These are phyloP conservation scores for Chelmon rostratus DNA, from an alignment of 2,797 vertebrate genomes.

Conservation along the genomic window DNA sequence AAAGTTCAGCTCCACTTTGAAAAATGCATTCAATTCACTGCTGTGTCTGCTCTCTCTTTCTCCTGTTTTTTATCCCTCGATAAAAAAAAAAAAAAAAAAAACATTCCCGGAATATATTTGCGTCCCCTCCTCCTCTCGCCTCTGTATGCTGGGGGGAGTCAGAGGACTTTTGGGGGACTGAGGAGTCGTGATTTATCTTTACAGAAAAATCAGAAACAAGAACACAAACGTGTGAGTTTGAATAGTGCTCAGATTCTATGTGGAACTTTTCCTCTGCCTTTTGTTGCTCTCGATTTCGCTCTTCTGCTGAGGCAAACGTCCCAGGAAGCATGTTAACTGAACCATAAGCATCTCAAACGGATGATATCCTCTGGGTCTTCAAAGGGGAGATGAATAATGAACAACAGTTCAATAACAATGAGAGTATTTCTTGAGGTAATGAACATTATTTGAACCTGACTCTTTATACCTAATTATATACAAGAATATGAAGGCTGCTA, in stretches of 20 bases:
- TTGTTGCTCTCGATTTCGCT: slow-evolving; percentile 26
- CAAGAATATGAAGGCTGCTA: neutral
- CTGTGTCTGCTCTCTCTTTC: slow-evolving; percentile 64
- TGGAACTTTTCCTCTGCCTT: slow-evolving; percentile 35
- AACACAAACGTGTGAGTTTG: slow-evolving; percentile 52
- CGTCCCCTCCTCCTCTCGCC: slow-evolving; percentile 34
- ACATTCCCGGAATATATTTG: slow-evolving; percentile 67
- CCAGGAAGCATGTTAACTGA: slow-evolving; percentile 46
- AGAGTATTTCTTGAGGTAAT: slow-evolving; percentile 43
- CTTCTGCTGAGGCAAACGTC: slow-evolving; percentile 38
- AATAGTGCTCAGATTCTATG: slow-evolving; percentile 51
- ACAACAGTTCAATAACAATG: slow-evolving; percentile 50
- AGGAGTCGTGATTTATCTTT: slow-evolving; percentile 67
- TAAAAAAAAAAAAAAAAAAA: slow-evolving; percentile 38
- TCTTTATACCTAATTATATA: slow-evolving; percentile 4
- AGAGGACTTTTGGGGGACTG: slow-evolving; percentile 29
- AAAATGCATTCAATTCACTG: slow-evolving; percentile 82
- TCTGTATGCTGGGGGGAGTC: slow-evolving; percentile 39
- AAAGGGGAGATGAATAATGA: slow-evolving; percentile 56
- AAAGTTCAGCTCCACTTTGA: slow-evolving; percentile 83
- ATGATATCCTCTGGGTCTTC: slow-evolving; percentile 46
- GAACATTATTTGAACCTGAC: slow-evolving; percentile 43
- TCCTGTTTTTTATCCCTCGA: slow-evolving; percentile 38
- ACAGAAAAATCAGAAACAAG: slow-evolving; percentile 54
- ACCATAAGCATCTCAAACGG: slow-evolving; percentile 58